Conservation (phyloP, 2,797 vertebrate genomes). For the Ispidina lecontei region DNA sequence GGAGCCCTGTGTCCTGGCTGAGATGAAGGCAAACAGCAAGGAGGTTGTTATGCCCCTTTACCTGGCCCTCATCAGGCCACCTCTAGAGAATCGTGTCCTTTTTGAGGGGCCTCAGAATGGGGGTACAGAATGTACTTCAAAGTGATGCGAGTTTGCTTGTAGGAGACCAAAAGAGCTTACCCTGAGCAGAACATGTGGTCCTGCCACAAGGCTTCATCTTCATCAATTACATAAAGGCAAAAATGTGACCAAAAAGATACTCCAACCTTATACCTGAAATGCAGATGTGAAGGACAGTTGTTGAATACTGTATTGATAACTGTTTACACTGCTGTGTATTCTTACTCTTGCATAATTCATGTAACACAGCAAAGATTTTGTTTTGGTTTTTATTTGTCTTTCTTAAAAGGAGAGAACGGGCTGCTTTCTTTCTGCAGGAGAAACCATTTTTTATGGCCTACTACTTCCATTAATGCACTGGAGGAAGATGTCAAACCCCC, state of each 20-base stretch:
- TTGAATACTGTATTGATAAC: background rate
- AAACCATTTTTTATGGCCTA: background rate
- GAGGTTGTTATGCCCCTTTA: background rate
- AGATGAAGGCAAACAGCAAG: background rate
- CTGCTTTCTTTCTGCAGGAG: background rate
- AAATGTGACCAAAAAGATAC: background rate
- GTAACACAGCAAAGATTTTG: fast-evolving
- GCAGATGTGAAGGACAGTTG: background rate
- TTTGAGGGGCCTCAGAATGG: no score
- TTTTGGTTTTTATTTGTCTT: background rate
- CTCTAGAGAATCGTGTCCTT: background rate
- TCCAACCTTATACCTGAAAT: background rate
- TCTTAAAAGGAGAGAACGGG: background rate
- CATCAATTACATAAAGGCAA: background rate
- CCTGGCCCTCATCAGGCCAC: background rate
- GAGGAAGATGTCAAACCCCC: background rate
- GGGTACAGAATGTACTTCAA: background rate
- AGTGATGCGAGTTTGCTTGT: background rate
- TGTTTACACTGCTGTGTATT: background rate
- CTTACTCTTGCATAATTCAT: background rate
- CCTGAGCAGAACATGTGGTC: background rate
- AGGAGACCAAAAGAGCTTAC: background rate
- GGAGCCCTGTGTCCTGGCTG: background rate
- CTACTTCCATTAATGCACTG: background rate
- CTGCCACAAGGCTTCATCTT: background rate